A percentile compares a stretch with the other conserved stretches of the same genome.
phyloP scores from a whole-genome alignment of 1,140 invertebrate species.

The Telenomus remus region DNA sequence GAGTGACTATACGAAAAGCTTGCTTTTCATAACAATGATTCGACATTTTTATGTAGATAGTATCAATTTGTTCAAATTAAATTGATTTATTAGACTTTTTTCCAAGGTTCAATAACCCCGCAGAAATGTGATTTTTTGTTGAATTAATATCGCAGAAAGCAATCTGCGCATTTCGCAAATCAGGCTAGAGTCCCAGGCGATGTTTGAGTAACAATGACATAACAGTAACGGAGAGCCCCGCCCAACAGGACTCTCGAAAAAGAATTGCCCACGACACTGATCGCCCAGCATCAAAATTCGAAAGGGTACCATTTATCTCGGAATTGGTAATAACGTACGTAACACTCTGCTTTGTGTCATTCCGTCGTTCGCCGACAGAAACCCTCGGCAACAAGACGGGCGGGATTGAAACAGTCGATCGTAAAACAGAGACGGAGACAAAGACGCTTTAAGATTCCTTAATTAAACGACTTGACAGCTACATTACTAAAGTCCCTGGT shows the following conservation, averaged over 20 bases:
- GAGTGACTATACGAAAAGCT: too few relatives aligned
- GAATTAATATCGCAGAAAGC: conserved; percentile 7
- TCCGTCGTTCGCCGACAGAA: conserved; percentile 30
- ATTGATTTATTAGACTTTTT: too few relatives aligned
- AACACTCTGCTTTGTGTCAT: conserved; percentile 39
- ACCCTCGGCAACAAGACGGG: conserved; percentile 18
- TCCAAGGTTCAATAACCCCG: too few relatives aligned
- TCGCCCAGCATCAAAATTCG: conserved; percentile 29
- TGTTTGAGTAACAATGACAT: conserved; percentile 16
- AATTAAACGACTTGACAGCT: conserved; percentile 72
- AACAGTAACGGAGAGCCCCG: conserved; percentile 2
- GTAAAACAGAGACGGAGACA: background rate
- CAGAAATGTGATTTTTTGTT: too few relatives aligned
- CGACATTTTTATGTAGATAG: too few relatives aligned
- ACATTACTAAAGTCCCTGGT: conserved; percentile 61
- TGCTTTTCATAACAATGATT: too few relatives aligned
- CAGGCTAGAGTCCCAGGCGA: background rate
- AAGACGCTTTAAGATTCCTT: conserved; percentile 66
- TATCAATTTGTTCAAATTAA: too few relatives aligned
- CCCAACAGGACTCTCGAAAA: conserved; percentile 8
- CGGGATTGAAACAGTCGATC: background rate
- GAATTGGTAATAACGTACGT: conserved; percentile 40
- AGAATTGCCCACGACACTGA: conserved; percentile 17
- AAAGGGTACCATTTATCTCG: conserved; percentile 44
- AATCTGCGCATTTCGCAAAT: conserved; percentile 1